These are phyloP conservation scores for Oligia fasciuncula DNA, from an alignment of 2,888 invertebrate genomes.

Conservation along the genomic window DNA sequence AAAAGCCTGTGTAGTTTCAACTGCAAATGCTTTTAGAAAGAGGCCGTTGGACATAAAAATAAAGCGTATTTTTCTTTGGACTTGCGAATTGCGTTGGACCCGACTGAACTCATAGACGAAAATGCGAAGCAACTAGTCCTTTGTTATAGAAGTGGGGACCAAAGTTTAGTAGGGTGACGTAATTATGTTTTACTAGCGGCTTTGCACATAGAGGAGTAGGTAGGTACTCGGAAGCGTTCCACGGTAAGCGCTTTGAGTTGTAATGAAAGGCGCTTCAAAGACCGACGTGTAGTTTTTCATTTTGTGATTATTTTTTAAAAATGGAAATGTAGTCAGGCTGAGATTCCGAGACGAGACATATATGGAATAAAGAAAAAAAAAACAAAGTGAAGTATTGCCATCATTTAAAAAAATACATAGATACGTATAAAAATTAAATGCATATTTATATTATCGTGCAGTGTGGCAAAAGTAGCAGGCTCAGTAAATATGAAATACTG, in stretches of 20 bases:
- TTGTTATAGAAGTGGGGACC: slow-evolving; percentile 16
- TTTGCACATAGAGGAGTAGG: not conserved
- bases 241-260: slow-evolving; percentile 13
- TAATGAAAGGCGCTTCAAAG: slow-evolving; percentile 17
- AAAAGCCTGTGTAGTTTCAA: slow-evolving; percentile 61
- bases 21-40: slow-evolving; percentile 47
- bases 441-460: not conserved
- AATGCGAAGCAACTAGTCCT: slow-evolving; percentile 67
- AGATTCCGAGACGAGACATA: not conserved
- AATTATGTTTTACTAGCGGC: slow-evolving; percentile 45
- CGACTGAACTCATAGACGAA: slow-evolving; percentile 50
- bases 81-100: slow-evolving; percentile 52
- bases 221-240: not conserved
- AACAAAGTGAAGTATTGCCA: not conserved
- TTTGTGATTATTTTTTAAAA: not conserved
- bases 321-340: not conserved
- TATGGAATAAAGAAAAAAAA: not conserved
- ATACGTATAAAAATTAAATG: not conserved
- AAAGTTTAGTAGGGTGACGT: slow-evolving; percentile 63
- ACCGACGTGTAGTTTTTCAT: not conserved
- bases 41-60: slow-evolving; percentile 52
- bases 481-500: slow-evolving; percentile 8
- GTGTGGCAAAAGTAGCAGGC: not conserved
- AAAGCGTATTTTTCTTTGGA: slow-evolving; percentile 54
- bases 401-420: not conserved